These are phyloP conservation scores for Disparrhopalites patrizii DNA, from an alignment of 2,888 invertebrate genomes.

Conservation along the genomic window DNA sequence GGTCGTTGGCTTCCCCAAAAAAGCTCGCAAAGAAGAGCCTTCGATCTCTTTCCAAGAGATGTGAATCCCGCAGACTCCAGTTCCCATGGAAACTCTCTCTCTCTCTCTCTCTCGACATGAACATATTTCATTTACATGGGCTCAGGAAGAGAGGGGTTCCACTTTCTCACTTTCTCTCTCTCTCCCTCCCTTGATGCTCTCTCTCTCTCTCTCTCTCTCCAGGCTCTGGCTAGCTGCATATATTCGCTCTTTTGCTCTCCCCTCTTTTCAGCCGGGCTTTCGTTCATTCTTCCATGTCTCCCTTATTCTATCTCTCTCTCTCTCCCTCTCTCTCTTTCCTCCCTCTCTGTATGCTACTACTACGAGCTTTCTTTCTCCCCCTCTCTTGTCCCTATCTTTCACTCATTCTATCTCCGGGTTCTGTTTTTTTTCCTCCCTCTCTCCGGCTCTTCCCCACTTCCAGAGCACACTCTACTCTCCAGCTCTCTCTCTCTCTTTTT, in stretches of 20 bases:
- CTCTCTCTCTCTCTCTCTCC: constrained; percentile 15
- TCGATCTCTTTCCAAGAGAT: constrained; percentile 46
- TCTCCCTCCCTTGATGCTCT: constrained; percentile 29
- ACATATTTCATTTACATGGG: constrained; percentile 42
- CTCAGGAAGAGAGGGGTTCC: constrained; percentile 6
- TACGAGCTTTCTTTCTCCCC: too few relatives aligned
- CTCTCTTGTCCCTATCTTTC: too few relatives aligned
- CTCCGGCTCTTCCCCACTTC: constrained; percentile 22
- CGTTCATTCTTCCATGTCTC: too few relatives aligned
- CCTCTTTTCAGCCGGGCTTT: too few relatives aligned
- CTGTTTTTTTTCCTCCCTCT: constrained; percentile 11
- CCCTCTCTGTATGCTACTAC: too few relatives aligned
- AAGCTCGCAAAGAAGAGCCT: constrained; percentile 35
- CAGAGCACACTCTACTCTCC: constrained; percentile 15
- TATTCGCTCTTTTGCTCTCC: too few relatives aligned
- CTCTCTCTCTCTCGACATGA: constrained; percentile 24
- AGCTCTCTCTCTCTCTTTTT: constrained; percentile 24
- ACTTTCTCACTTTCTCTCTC: constrained; percentile 14
- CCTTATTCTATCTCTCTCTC: constrained; percentile 5
- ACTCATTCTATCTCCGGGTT: too few relatives aligned
- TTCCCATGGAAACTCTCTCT: constrained; percentile 41
- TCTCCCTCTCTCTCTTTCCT: constrained; percentile 12
- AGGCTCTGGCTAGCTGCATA: too few relatives aligned
- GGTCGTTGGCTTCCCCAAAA: constrained; percentile 40
- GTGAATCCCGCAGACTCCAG: constrained; percentile 49